phyloP scores from a whole-genome alignment of 1,140 invertebrate species.

The Euwallacea fornicatus region DNA sequence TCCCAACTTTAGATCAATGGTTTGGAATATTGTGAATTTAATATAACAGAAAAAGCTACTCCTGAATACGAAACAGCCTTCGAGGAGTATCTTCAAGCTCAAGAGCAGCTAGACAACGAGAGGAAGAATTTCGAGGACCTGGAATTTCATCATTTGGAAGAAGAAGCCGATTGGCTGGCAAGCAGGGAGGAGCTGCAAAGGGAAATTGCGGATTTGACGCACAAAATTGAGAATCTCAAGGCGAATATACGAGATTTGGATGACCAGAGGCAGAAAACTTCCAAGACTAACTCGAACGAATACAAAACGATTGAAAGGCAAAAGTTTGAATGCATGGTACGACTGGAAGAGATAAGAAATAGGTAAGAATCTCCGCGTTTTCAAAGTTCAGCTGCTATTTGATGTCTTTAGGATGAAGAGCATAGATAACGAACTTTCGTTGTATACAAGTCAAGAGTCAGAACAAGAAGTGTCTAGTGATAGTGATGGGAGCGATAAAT shows the following conservation, averaged over 20 bases:
- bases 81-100: slow-evolving; percentile 64
- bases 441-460: slow-evolving; percentile 46
- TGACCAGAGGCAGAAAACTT: slow-evolving; percentile 59
- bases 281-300: slow-evolving; percentile 47
- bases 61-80: slow-evolving; percentile 50
- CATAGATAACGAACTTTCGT: slow-evolving; percentile 46
- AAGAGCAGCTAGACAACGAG: slow-evolving; percentile 71
- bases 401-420: slow-evolving; percentile 37
- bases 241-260: slow-evolving; percentile 67
- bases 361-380: slow-evolving; percentile 1
- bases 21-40: not conserved
- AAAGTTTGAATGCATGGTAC: slow-evolving; percentile 46
- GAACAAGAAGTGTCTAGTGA: slow-evolving; percentile 51
- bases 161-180: slow-evolving; percentile 81
- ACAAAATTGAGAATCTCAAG: slow-evolving; percentile 66
- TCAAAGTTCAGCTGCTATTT: not conserved
- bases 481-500: slow-evolving; percentile 50
- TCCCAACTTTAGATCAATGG: not conserved
- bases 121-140: slow-evolving; percentile 86
- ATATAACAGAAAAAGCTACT: slow-evolving; percentile 27
- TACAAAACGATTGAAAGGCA: slow-evolving; percentile 49
- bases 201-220: slow-evolving; percentile 68
- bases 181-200: slow-evolving; percentile 80
- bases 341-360: slow-evolving; percentile 46
- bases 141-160: slow-evolving; percentile 92